A percentile compares a stretch with the other conserved stretches of the same genome.
These are phyloP conservation scores for Euleptes europaea DNA, from an alignment of 2,113 vertebrate genomes.

Conservation along the genomic window DNA sequence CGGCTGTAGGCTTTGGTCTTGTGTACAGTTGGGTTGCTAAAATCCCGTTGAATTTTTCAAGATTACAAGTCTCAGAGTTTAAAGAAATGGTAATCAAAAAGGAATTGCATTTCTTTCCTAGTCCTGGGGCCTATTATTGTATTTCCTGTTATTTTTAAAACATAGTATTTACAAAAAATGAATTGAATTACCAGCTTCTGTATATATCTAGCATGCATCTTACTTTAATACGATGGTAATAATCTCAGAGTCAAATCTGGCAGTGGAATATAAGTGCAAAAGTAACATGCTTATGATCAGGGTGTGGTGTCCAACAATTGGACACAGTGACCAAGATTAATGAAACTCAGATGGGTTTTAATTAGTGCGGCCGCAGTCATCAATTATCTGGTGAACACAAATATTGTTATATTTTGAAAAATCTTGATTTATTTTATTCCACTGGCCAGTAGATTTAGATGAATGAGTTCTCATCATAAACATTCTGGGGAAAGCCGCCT, in stretches of 20 bases:
- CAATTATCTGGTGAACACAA: constrained; percentile 96
- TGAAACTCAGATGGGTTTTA: constrained; percentile 95
- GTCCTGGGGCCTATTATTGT: background rate
- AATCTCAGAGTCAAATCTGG: constrained; percentile 30
- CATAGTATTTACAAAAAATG: constrained; percentile 17
- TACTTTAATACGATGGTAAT: background rate
- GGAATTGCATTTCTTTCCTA: background rate
- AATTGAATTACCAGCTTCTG: background rate
- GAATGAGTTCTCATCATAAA: constrained; percentile 96
- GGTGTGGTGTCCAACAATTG: constrained; percentile 84
- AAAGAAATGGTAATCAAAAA: background rate
- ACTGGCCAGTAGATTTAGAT: constrained; percentile 92
- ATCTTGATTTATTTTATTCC: constrained; percentile 97
- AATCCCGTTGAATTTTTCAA: background rate
- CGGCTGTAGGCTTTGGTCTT: background rate
- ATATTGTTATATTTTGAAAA: constrained; percentile 99
- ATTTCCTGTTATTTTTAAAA: background rate
- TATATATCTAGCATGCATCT: background rate
- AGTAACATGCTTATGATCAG: constrained; percentile 72
- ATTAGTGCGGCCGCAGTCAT: constrained; percentile 96
- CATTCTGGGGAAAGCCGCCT: constrained; percentile 81
- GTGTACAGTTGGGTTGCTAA: background rate
- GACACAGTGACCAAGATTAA: constrained; percentile 94
- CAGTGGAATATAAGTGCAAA: constrained; percentile 80
- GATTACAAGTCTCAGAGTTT: background rate